phyloP scores from a whole-genome alignment of 2,797 vertebrate species.

The Lophotriccus pileatus region DNA sequence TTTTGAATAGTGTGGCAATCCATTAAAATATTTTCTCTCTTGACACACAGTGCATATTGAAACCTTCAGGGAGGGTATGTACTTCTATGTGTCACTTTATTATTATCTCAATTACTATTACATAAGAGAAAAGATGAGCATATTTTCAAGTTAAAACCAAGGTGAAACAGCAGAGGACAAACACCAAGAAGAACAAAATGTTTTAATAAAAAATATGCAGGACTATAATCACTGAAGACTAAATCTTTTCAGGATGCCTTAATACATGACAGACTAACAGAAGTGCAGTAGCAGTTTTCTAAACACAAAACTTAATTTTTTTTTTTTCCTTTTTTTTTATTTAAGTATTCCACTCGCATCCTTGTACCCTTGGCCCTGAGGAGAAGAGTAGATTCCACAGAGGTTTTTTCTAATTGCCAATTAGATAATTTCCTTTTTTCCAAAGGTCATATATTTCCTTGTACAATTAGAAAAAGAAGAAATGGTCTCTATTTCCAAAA shows the following conservation, averaged over 20 bases:
- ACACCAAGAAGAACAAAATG: neutral
- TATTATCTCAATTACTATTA: slow-evolving; percentile 28
- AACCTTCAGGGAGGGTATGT: neutral
- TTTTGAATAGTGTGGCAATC: neutral
- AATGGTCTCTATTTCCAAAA: neutral
- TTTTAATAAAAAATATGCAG: neutral
- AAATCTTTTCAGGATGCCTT: neutral
- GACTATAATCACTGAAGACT: neutral
- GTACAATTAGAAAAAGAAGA: neutral
- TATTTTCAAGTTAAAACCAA: slow-evolving; percentile 5
- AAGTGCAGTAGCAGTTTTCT: neutral
- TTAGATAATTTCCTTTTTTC: neutral
- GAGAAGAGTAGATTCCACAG: neutral
- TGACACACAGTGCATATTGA: neutral
- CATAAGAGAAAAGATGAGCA: neutral
- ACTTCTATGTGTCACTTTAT: neutral
- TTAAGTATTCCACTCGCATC: neutral
- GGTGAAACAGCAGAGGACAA: slow-evolving; percentile 7
- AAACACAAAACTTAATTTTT: neutral
- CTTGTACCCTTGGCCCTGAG: neutral
- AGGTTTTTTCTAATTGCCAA: neutral
- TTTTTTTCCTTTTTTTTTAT: neutral
- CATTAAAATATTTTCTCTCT: neutral
- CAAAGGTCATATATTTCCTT: neutral
- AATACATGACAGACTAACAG: neutral